Percentiles rank a stretch among this genome's conserved stretches.
Evolutionary conservation across 2,888 invertebrate species (phyloP).

Genomic region (Oscheius onirici): DNA sequence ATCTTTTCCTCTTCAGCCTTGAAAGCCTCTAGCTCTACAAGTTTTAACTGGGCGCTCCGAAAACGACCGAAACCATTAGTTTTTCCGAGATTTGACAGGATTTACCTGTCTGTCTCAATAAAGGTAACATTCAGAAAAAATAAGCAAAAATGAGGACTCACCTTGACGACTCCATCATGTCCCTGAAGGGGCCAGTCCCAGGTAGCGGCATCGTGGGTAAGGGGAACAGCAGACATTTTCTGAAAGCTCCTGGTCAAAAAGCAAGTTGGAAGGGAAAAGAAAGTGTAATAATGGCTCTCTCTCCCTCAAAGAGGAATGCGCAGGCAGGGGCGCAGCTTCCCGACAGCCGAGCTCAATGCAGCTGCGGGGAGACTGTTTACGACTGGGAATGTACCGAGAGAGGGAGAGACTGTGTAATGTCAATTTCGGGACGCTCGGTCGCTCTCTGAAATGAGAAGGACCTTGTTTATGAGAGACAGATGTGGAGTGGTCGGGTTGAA

Average conservation of each 20-base stretch:
- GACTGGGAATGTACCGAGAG: conserved; percentile 10
- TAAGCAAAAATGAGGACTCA: background rate
- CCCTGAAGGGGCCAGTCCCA: conserved; percentile 67
- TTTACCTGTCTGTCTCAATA: too few species aligned
- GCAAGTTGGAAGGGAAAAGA: background rate
- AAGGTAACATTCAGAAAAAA: too few species aligned
- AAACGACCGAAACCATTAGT: too few species aligned
- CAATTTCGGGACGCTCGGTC: conserved; percentile 7
- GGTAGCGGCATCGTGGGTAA: conserved; percentile 58
- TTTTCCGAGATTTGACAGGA: too few species aligned
- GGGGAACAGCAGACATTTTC: conserved; percentile 55
- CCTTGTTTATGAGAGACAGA: background rate
- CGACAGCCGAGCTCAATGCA: background rate
- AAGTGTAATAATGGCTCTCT: background rate
- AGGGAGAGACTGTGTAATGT: conserved; percentile 15
- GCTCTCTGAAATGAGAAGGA: background rate
- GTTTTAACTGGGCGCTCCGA: too few species aligned
- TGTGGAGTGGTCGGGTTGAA: background rate
- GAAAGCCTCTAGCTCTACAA: too few species aligned
- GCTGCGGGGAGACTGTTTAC: background rate
- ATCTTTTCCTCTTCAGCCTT: too few species aligned
- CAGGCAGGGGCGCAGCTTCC: background rate
- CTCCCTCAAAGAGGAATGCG: background rate
- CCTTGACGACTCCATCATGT: conserved; percentile 63
- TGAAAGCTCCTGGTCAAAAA: background rate